Evolutionary conservation across 2,797 vertebrate genomes (phyloP), one percentile per base, ranked within the genome.

Genomic region (Malurus splendens): DNA sequence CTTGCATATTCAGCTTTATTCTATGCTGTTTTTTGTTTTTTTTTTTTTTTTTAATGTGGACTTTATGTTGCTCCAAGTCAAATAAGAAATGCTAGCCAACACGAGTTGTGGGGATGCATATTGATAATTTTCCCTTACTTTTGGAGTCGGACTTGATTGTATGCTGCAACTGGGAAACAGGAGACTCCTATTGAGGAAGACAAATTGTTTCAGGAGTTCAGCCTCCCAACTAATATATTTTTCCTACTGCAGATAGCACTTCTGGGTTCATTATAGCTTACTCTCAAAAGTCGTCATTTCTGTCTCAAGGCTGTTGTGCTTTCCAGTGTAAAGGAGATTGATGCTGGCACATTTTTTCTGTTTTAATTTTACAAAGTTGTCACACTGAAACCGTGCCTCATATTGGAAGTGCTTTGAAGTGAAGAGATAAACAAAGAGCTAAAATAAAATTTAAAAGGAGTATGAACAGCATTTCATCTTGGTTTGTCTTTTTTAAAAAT

Each of bases 401-500:
- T 94, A 89, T 80, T 96, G 82, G 86, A 93, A 93, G 76, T 68
- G 36, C 95, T 97, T 96, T 96, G 95, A 97, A 96, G 92, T 95
- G 93, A 93, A 82, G 95, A 92, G 86, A 93, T 92, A 96, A 97
- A 95, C 93, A 97, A 94, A 96, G 92, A 95, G 84, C 94, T 95
- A 94, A 96, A 97, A 96, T 95, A 93, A 97, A 97, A 97, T 96
- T 96, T 92, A 97, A 86, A 97, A 95, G 93, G 71, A 94, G 42
- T 78, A 88, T 27, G 67, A 93, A 80, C 74, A 96, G 78, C 96
- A 95, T 97, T 97, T 97, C 92, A 96, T 97, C 87, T 96, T 81
- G 41, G 78, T 96, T 90, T 86, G 65, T 68, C 87, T 72, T 94
- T 95, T 96, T 88, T 33, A 82, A 77, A 93, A 93, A 71, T 89